Percentiles rank a stretch among this genome's conserved stretches.
phyloP scores from a whole-genome alignment of 2,888 invertebrate genomes.

The Minunthozetes semirufus region DNA sequence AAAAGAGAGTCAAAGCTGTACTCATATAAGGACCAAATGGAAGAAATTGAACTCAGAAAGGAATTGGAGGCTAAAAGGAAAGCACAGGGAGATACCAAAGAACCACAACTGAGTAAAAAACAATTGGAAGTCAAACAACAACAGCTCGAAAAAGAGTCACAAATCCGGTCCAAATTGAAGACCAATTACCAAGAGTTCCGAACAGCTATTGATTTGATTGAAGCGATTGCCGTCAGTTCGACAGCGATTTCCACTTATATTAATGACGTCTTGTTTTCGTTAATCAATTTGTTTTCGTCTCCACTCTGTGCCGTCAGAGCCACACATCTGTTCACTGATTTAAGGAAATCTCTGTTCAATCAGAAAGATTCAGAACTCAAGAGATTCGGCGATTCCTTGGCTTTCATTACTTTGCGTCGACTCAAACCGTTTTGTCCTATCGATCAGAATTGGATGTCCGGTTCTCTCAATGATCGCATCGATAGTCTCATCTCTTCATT shows the following conservation, averaged over 20 bases:
- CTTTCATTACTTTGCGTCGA: constrained; percentile 65
- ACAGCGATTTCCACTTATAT: constrained; percentile 54
- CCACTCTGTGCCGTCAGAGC: constrained; percentile 68
- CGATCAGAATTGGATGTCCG: constrained; percentile 67
- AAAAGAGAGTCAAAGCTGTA: constrained; percentile 94
- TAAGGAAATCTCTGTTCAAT: constrained; percentile 1
- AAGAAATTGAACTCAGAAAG: constrained; percentile 82
- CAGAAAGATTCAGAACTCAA: not conserved
- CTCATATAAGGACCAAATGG: constrained; percentile 91
- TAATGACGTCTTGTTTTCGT: constrained; percentile 55
- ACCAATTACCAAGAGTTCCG: constrained; percentile 51
- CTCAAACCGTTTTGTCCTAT: constrained; percentile 73
- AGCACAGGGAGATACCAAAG: constrained; percentile 52
- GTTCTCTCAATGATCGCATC: constrained; percentile 59
- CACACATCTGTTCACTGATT: constrained; percentile 54
- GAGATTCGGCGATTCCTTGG: constrained; percentile 56
- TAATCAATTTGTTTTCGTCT: constrained; percentile 62
- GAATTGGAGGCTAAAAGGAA: constrained; percentile 81
- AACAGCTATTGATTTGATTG: constrained; percentile 46
- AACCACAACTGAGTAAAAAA: constrained; percentile 65
- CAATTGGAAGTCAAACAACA: constrained; percentile 84
- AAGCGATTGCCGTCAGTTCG: constrained; percentile 49
- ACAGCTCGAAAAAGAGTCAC: constrained; percentile 75
- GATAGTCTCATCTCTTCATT: constrained; percentile 59
- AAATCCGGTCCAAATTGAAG: constrained; percentile 63